phyloP scores from a whole-genome alignment of 2,113 vertebrate species.

The Oncorhynchus gorbuscha region DNA sequence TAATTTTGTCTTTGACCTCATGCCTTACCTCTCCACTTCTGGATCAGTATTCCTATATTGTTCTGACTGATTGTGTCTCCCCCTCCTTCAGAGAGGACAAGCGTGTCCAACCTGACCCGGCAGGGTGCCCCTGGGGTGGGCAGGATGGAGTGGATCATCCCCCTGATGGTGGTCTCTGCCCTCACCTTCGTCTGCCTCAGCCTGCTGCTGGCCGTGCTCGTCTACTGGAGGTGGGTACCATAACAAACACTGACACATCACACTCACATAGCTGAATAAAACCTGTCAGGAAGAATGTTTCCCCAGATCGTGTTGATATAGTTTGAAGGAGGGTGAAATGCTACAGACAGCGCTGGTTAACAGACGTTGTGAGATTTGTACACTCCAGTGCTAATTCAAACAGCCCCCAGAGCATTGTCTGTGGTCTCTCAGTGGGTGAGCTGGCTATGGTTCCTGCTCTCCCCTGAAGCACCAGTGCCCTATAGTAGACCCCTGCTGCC shows the following conservation, averaged over 20 bases:
- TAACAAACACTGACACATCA: too few relatives aligned
- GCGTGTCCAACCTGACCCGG: conserved; percentile 82
- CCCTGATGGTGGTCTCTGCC: conserved; percentile 93
- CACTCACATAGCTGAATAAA: too few relatives aligned
- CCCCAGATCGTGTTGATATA: too few relatives aligned
- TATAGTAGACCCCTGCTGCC: not conserved
- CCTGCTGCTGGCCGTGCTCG: conserved; percentile 91
- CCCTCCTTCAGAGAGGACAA: conserved; percentile 66
- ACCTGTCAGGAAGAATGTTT: too few relatives aligned
- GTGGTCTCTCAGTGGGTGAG: not conserved
- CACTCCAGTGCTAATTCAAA: too few relatives aligned
- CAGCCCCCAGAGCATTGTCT: not conserved
- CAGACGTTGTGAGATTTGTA: too few relatives aligned
- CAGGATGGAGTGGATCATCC: conserved; percentile 96
- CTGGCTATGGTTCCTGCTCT: not conserved
- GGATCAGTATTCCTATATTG: too few relatives aligned
- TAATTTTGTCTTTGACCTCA: too few relatives aligned
- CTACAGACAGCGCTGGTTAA: too few relatives aligned
- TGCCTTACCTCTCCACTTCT: too few relatives aligned
- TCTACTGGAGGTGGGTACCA: conserved; percentile 90
- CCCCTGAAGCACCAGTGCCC: not conserved
- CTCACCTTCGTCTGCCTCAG: conserved; percentile 96
- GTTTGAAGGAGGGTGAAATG: too few relatives aligned
- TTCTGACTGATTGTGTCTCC: not conserved
- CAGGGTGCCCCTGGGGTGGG: conserved; percentile 75